phyloP scores from a whole-genome alignment of 1,140 invertebrate species.

The Patella vulgata region DNA sequence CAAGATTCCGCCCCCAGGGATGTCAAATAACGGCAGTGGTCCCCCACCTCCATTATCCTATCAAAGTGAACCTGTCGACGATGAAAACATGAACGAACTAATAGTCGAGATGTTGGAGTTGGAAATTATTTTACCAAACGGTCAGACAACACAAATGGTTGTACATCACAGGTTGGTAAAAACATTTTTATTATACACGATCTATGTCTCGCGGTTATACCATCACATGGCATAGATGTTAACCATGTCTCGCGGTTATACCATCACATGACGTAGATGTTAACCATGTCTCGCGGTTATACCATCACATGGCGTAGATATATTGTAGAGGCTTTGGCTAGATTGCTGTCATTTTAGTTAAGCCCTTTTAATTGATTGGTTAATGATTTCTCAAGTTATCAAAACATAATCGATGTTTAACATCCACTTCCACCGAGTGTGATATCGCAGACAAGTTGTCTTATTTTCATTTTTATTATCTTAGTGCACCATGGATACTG shows the following conservation, averaged over 20 bases:
- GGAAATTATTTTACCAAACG: slow-evolving; percentile 75
- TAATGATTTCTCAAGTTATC: too few species aligned
- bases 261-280: not conserved
- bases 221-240: not conserved
- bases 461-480: too few species aligned
- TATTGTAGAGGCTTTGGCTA: too few species aligned
- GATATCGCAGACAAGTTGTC: too few species aligned
- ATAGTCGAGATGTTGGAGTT: slow-evolving; percentile 81
- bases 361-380: too few species aligned
- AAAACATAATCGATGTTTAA: too few species aligned
- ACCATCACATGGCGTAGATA: not conserved
- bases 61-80: slow-evolving; percentile 48
- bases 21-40: slow-evolving; percentile 40
- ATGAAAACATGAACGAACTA: slow-evolving; percentile 72
- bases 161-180: slow-evolving; percentile 77
- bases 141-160: slow-evolving; percentile 73
- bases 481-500: too few species aligned
- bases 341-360: too few species aligned
- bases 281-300: not conserved
- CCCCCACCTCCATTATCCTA: slow-evolving; percentile 36
- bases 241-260: not conserved
- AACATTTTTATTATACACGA: too few species aligned
- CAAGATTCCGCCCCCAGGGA: slow-evolving; percentile 14
- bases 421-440: too few species aligned
- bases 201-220: not conserved